These are phyloP conservation scores for Epirrhoe tristata DNA, from an alignment of 2,888 invertebrate genomes.

Conservation along the genomic window DNA sequence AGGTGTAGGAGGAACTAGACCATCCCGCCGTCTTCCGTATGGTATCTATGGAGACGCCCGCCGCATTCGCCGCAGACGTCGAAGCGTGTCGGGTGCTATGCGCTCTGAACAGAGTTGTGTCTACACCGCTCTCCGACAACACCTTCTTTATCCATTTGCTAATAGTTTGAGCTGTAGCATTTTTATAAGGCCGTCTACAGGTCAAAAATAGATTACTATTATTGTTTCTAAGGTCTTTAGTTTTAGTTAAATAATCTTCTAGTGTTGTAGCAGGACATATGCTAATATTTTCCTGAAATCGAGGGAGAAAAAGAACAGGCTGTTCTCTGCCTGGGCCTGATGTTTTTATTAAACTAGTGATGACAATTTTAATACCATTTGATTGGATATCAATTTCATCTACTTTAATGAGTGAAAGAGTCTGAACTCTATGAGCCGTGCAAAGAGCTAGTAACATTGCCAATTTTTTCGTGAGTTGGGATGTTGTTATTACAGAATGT, in stretches of 20 bases:
- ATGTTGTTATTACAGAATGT: slow-evolving; percentile 32
- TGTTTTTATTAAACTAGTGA: slow-evolving; percentile 21
- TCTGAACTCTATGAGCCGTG: slow-evolving; percentile 24
- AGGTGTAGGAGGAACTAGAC: slow-evolving; percentile 27
- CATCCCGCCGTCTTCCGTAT: slow-evolving; percentile 38
- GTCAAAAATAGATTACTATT: slow-evolving; percentile 12
- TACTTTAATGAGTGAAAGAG: slow-evolving; percentile 17
- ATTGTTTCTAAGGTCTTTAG: slow-evolving; percentile 6
- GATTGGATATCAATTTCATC: background rate
- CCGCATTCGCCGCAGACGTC: slow-evolving; percentile 27
- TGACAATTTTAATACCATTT: slow-evolving; percentile 10
- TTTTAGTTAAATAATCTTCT: slow-evolving; percentile 11
- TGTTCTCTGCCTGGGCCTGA: slow-evolving; percentile 15
- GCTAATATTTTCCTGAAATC: slow-evolving; percentile 7
- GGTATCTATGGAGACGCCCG: slow-evolving; percentile 26
- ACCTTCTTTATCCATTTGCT: slow-evolving; percentile 25
- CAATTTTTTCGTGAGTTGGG: slow-evolving; percentile 45
- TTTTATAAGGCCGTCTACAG: slow-evolving; percentile 8
- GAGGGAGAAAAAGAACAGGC: slow-evolving; percentile 14
- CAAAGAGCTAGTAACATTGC: slow-evolving; percentile 43
- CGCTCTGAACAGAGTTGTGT: slow-evolving; percentile 22
- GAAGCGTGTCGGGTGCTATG: slow-evolving; percentile 29
- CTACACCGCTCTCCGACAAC: slow-evolving; percentile 19
- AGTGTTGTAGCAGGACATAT: slow-evolving; percentile 25
- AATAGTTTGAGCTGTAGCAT: slow-evolving; percentile 15